Evolutionary conservation across 2,888 invertebrate species (phyloP).

Genomic region (Salpingus planirostris): DNA sequence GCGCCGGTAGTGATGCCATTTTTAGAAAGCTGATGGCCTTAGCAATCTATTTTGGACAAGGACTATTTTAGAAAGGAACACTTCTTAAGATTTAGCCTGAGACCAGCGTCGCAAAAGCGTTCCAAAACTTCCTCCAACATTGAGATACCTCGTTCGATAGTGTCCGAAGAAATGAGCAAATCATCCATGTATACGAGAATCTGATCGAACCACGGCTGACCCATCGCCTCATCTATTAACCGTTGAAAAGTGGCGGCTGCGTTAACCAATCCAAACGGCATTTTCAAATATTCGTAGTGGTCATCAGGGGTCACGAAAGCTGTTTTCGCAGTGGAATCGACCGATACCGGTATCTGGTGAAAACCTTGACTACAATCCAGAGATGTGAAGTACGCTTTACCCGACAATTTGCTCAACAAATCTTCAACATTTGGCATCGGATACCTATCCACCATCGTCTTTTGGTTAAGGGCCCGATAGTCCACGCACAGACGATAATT

Average conservation of each 20-base stretch:
- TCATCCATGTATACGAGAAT: slow-evolving; percentile 2
- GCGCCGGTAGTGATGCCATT: slow-evolving; percentile 12
- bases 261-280: slow-evolving; percentile 1
- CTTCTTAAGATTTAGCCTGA: slow-evolving; percentile 12
- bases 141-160: neutral
- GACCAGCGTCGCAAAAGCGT: neutral
- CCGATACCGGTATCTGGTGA: slow-evolving; percentile 26
- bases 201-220: neutral
- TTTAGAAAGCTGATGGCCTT: slow-evolving; percentile 7
- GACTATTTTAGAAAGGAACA: slow-evolving; percentile 15
- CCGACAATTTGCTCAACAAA: slow-evolving; percentile 19
- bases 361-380: slow-evolving; percentile 27
- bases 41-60: slow-evolving; percentile 8
- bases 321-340: slow-evolving; percentile 22
- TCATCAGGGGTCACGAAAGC: slow-evolving; percentile 21
- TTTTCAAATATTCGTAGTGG: slow-evolving; percentile 10
- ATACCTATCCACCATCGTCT: slow-evolving; percentile 25
- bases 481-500: slow-evolving; percentile 22
- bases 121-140: slow-evolving; percentile 2
- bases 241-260: slow-evolving; percentile 2
- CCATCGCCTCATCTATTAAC: neutral
- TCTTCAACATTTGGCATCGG: slow-evolving; percentile 25
- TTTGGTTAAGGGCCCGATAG: slow-evolving; percentile 25
- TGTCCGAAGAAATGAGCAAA: neutral
- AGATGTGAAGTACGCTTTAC: slow-evolving; percentile 21